These are phyloP conservation scores for Orgyia antiqua DNA, from an alignment of 2,888 invertebrate genomes.

Conservation along the genomic window DNA sequence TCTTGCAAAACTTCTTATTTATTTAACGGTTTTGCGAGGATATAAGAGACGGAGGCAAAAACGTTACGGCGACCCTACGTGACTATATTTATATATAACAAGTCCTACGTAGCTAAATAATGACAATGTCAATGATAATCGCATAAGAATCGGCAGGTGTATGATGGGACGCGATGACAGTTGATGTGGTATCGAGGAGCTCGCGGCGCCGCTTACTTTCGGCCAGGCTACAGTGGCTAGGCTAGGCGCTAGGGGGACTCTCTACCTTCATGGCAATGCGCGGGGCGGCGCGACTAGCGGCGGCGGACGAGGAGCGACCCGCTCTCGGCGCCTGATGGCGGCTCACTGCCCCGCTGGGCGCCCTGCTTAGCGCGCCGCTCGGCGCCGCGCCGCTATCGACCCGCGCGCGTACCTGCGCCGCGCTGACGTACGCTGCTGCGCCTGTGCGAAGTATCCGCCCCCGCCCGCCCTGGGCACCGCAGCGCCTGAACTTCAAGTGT, in stretches of 20 bases:
- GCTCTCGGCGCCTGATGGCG: constrained; percentile 38
- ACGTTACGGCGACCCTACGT: too few relatives aligned
- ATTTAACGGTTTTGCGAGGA: too few relatives aligned
- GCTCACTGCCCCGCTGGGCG: constrained; percentile 26
- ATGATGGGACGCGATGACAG: too few relatives aligned
- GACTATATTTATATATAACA: too few relatives aligned
- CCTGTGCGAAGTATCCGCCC: constrained; percentile 11
- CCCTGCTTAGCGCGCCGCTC: constrained; percentile 13
- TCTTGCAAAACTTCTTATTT: too few relatives aligned
- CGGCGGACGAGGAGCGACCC: constrained; percentile 32
- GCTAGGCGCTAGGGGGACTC: constrained; percentile 61
- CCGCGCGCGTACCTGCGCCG: not conserved
- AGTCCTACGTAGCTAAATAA: too few relatives aligned
- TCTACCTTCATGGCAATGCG: constrained; percentile 74
- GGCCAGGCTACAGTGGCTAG: constrained; percentile 46
- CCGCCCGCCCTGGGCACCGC: constrained; percentile 16
- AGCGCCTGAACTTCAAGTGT: constrained; percentile 33
- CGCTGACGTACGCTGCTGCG: constrained; percentile 13
- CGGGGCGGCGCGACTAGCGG: constrained; percentile 37
- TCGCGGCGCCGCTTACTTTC: constrained; percentile 56
- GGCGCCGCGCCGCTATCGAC: constrained; percentile 7
- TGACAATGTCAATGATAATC: constrained; percentile 15
- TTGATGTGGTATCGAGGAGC: constrained; percentile 54
- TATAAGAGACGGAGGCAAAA: too few relatives aligned
- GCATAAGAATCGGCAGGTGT: constrained; percentile 15